phyloP scores from a whole-genome alignment of 2,113 vertebrate species.

The Xyrauchen texanus region DNA sequence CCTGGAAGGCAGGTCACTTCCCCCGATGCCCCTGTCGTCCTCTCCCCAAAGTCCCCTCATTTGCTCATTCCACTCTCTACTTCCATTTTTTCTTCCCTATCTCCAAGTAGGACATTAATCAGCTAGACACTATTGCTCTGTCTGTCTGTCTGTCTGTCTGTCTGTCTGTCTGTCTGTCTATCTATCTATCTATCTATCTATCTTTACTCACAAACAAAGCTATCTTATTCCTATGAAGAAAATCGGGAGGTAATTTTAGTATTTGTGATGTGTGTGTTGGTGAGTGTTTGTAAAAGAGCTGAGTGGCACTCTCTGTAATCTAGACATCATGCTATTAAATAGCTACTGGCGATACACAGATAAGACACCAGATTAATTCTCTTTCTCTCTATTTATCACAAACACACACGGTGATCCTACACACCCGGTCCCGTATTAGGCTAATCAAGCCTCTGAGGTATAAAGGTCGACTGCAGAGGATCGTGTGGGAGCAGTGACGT shows the following conservation, averaged over 20 bases:
- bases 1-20: constrained; percentile 47
- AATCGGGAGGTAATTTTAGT: constrained; percentile 9
- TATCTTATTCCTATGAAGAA: constrained; percentile 13
- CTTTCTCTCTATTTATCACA: no score
- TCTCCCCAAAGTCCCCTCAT: constrained; percentile 14
- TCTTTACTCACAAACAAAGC: constrained; percentile 24
- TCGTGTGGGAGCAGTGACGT: no score
- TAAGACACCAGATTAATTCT: constrained; percentile 31
- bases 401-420: no score
- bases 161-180: background rate
- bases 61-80: background rate
- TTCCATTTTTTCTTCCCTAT: constrained; percentile 32
- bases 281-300: constrained; percentile 33
- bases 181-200: background rate
- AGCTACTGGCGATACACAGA: constrained; percentile 40
- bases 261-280: constrained; percentile 19
- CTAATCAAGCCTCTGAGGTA: no score
- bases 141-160: background rate
- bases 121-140: constrained; percentile 32
- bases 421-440: no score
- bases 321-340: constrained; percentile 37
- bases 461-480: no score
- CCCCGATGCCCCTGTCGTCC: constrained; percentile 15
- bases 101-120: constrained; percentile 46
- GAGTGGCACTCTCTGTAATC: constrained; percentile 13